A percentile compares a stretch with the other conserved stretches of the same genome.
phyloP scores from a whole-genome alignment of 2,888 invertebrate genomes.

The Stenodera caucasica region DNA sequence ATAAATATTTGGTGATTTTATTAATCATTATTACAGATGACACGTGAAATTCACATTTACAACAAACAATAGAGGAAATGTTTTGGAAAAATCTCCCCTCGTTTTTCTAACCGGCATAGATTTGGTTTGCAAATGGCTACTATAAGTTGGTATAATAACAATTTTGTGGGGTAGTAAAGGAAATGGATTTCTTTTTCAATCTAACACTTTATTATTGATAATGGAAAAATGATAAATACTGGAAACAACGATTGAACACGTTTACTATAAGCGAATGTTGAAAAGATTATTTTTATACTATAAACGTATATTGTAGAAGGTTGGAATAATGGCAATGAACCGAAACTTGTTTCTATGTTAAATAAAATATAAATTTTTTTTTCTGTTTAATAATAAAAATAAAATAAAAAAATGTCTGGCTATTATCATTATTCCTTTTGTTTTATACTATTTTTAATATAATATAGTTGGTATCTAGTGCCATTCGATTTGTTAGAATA shows the following conservation, averaged over 20 bases:
- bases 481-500: neutral
- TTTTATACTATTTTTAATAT: too few species aligned
- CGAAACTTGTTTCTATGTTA: constrained; percentile 3
- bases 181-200: constrained; percentile 1
- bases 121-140: neutral
- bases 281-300: neutral
- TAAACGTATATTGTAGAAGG: neutral
- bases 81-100: neutral
- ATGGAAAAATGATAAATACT: neutral
- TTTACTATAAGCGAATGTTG: too few species aligned
- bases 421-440: neutral
- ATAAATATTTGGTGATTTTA: too few species aligned
- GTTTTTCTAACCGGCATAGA: neutral
- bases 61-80: neutral
- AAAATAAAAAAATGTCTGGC: neutral
- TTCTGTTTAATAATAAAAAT: neutral
- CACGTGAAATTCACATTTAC: neutral
- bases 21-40: neutral
- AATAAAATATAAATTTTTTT: neutral
- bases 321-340: constrained; percentile 4
- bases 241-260: neutral
- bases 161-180: constrained; percentile 1
- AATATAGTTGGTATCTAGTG: neutral
- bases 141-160: neutral
- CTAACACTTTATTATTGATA: neutral